phyloP scores from a whole-genome alignment of 2,797 vertebrate species.

The Synanceia verrucosa region DNA sequence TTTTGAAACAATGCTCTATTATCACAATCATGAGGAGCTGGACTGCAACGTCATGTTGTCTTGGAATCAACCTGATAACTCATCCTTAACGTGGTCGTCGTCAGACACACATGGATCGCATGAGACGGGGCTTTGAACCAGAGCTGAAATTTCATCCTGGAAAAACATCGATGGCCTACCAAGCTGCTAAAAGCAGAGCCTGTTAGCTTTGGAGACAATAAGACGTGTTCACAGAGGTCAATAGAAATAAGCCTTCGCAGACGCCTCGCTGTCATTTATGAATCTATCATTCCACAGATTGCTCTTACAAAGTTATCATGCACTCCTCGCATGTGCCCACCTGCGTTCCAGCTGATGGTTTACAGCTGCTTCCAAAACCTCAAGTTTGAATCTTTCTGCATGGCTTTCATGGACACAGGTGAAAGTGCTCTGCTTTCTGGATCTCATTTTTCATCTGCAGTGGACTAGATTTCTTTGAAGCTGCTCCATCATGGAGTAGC shows the following conservation, averaged over 20 bases:
- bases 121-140: conserved; percentile 45
- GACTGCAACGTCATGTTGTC: conserved; percentile 22
- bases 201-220: neutral
- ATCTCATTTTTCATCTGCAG: conserved; percentile 49
- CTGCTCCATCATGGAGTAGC: neutral
- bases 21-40: conserved; percentile 53
- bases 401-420: conserved; percentile 38
- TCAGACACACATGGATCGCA: conserved; percentile 62
- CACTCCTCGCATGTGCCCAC: conserved; percentile 35
- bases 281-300: conserved; percentile 24
- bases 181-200: conserved; percentile 11
- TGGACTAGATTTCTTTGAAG: conserved; percentile 46
- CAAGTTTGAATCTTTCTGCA: conserved; percentile 32
- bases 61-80: conserved; percentile 64
- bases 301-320: conserved; percentile 21
- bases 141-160: conserved; percentile 52
- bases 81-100: conserved; percentile 42
- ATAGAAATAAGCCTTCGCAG: neutral
- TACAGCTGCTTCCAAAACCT: conserved; percentile 48
- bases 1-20: conserved; percentile 56
- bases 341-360: conserved; percentile 46
- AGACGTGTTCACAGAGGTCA: neutral
- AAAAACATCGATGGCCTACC: conserved; percentile 39
- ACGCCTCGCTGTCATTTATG: neutral
- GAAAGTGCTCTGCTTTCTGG: conserved; percentile 50